These are phyloP conservation scores for Neelides folsomi DNA, from an alignment of 2,888 invertebrate genomes.

Conservation along the genomic window DNA sequence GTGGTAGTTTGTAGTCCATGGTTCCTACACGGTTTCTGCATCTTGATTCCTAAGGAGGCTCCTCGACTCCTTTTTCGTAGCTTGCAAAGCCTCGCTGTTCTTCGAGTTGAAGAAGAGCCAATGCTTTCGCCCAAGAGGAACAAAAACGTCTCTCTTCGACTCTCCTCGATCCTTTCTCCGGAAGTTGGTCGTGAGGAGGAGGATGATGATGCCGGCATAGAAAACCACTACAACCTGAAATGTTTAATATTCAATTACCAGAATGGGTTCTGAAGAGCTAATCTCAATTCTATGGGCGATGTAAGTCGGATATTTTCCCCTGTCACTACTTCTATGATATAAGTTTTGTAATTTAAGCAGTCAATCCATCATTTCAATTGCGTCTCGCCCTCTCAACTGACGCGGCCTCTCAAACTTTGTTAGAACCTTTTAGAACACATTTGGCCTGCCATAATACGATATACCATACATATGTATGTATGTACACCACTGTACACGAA, in stretches of 20 bases:
- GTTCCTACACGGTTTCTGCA: constrained; percentile 29
- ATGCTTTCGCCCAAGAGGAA: constrained; percentile 27
- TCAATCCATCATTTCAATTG: too few relatives aligned
- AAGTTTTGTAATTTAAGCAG: too few relatives aligned
- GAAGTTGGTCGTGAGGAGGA: constrained; percentile 36
- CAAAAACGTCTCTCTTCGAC: constrained; percentile 7
- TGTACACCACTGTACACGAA: too few relatives aligned
- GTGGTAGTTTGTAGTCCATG: background rate
- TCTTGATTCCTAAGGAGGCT: constrained; percentile 31
- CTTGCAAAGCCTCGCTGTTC: constrained; percentile 31
- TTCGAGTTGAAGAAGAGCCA: constrained; percentile 33
- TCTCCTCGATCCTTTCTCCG: constrained; percentile 27
- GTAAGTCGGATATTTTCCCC: too few relatives aligned
- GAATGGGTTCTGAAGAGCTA: too few relatives aligned
- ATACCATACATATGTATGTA: too few relatives aligned
- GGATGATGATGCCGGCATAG: constrained; percentile 37
- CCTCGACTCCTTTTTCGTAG: constrained; percentile 31
- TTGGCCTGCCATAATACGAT: too few relatives aligned
- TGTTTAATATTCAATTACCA: background rate
- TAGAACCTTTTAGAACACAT: too few relatives aligned
- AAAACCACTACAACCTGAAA: constrained; percentile 36
- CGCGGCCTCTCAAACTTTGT: too few relatives aligned
- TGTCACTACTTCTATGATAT: too few relatives aligned
- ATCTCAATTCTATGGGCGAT: too few relatives aligned
- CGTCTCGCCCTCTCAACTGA: too few relatives aligned